phyloP scores from a whole-genome alignment of 1,140 invertebrate genomes.

The Halictus rubicundus region DNA sequence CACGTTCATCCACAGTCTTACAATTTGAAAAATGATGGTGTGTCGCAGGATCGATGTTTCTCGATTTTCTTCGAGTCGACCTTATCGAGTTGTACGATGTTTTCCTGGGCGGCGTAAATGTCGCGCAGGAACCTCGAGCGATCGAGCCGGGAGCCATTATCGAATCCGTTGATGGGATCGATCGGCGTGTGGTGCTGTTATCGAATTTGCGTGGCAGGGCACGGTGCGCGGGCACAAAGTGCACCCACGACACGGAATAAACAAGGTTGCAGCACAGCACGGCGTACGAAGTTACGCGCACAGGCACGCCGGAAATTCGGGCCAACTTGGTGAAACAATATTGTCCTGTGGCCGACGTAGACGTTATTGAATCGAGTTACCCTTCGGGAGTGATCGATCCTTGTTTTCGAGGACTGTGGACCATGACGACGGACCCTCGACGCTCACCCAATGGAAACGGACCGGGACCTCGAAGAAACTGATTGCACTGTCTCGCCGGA shows the following conservation, averaged over 20 bases:
- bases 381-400: constrained; percentile 49
- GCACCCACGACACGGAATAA: constrained; percentile 33
- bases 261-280: constrained; percentile 24
- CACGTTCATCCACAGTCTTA: too few species aligned
- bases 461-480: too few species aligned
- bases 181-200: constrained; percentile 11
- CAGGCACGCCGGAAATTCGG: constrained; percentile 21
- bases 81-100: too few species aligned
- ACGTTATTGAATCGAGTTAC: constrained; percentile 69
- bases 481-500: too few species aligned
- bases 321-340: constrained; percentile 41
- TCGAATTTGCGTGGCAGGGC: constrained; percentile 32
- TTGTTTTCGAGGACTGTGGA: constrained; percentile 14
- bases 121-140: too few species aligned
- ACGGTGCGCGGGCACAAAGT: constrained; percentile 31
- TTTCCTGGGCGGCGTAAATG: too few species aligned
- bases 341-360: constrained; percentile 66
- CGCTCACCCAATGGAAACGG: too few species aligned
- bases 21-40: too few species aligned
- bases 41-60: too few species aligned
- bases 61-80: too few species aligned
- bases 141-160: constrained; percentile 7
- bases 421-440: background rate
- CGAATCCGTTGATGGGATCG: constrained; percentile 14
- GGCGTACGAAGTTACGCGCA: constrained; percentile 44